Evolutionary conservation across 2,113 vertebrate genomes (phyloP), one percentile per base, ranked within the genome.

Genomic region (Xenopus laevis): DNA sequence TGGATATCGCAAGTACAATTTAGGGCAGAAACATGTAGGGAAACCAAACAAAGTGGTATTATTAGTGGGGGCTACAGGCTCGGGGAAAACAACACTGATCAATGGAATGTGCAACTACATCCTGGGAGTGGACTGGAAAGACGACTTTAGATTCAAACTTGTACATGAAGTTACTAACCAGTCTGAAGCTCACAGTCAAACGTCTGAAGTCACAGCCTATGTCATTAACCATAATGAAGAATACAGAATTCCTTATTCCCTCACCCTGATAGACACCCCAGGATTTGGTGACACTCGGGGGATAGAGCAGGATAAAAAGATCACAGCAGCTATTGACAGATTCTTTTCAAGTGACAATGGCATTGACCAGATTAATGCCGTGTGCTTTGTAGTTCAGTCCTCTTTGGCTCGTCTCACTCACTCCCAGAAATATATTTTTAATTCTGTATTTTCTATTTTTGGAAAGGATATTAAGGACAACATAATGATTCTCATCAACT

Each of bases 281-380:
- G 23, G 23, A 27, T 27, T 27, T 27, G 23, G 23, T 4, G 23
- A 27, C 23, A 27, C 23, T 27, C 23, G 23, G 23, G 23, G 23
- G 23, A 27, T 27, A 27, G 23, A 27, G 23, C 23, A 27, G 23
- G 61, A 63, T 72, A 85, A 79, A 0, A 84, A 78, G 13, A 88
- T 87, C 40, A 57, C 79, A 47, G 15, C 87, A 57, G 18, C 81
- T 65, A 44, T 82, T 62, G 74, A 66, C 10, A 55, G 79, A 52
- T 74, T 27, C 4, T 27, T 27, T 27, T 27, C 23, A 27, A 27
- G 23, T 27, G 23, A 27, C 23, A 27, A 27, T 27, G 83, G 84
- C 1, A 11, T 89, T 50, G 86, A 83, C 3, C 70, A 89, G 0
- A 73, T 86, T 1, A 87, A 89, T 81, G 86, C 84, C 0, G 86